These are phyloP conservation scores for Garrulus glandarius DNA, from an alignment of 2,797 vertebrate species.

Conservation along the genomic window DNA sequence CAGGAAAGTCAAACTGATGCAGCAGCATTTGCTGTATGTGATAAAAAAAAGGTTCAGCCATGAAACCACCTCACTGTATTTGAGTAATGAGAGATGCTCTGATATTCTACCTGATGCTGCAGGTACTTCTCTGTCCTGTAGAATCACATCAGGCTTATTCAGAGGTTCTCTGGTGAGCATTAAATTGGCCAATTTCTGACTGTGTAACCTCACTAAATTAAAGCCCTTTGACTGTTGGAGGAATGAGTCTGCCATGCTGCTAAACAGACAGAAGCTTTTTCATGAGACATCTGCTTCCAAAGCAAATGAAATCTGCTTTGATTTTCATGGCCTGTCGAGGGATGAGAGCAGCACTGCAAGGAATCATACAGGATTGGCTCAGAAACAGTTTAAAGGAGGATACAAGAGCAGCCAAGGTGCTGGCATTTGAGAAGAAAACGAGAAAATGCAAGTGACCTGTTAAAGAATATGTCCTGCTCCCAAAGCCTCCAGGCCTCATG, in stretches of 20 bases:
- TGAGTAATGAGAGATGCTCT: neutral
- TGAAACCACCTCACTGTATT: neutral
- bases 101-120: neutral
- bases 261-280: slow-evolving; percentile 16
- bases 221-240: slow-evolving; percentile 4
- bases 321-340: neutral
- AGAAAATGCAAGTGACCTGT: neutral
- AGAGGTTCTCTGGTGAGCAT: neutral
- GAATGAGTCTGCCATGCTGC: slow-evolving; percentile 1
- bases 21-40: neutral
- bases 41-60: neutral
- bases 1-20: neutral
- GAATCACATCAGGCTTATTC: neutral
- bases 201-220: neutral
- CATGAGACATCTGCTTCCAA: neutral
- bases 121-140: neutral
- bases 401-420: neutral
- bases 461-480: neutral
- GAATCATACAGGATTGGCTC: neutral
- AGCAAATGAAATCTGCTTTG: slow-evolving; percentile 27
- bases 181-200: neutral
- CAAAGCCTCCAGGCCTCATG: neutral
- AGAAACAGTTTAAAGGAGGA: neutral
- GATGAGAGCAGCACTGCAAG: neutral
- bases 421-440: neutral